These are phyloP conservation scores for Anodontia alba DNA, from an alignment of 2,888 invertebrate genomes.

Conservation along the genomic window DNA sequence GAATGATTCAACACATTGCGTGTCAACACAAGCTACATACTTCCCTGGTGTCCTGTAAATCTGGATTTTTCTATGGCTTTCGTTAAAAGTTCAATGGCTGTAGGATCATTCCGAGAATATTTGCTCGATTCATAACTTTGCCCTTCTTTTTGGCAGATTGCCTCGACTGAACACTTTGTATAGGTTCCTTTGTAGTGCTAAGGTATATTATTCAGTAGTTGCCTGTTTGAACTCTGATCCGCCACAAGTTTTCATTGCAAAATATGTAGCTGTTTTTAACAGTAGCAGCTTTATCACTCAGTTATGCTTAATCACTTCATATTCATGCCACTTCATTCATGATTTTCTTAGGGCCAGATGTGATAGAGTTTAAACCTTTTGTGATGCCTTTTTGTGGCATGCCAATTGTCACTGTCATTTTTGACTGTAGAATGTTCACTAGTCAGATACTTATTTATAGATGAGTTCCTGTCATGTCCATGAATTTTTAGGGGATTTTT, in stretches of 20 bases:
- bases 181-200: slow-evolving; percentile 37
- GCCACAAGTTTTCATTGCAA: slow-evolving; percentile 30
- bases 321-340: slow-evolving; percentile 34
- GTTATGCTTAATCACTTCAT: too few species aligned
- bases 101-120: not conserved
- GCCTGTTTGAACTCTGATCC: slow-evolving; percentile 8
- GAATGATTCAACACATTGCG: slow-evolving; percentile 47
- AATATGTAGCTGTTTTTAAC: slow-evolving; percentile 29
- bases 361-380: slow-evolving; percentile 22
- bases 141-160: slow-evolving; percentile 6
- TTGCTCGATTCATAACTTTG: slow-evolving; percentile 10
- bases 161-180: not conserved
- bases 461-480: slow-evolving; percentile 23
- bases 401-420: slow-evolving; percentile 35
- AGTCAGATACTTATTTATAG: slow-evolving; percentile 18
- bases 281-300: slow-evolving; percentile 26
- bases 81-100: slow-evolving; percentile 1
- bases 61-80: slow-evolving; percentile 19
- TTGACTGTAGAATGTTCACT: slow-evolving; percentile 6
- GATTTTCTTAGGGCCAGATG: slow-evolving; percentile 22
- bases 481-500: slow-evolving; percentile 20
- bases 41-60: slow-evolving; percentile 46
- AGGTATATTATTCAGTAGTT: slow-evolving; percentile 32
- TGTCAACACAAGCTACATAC: slow-evolving; percentile 41
- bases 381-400: slow-evolving; percentile 33